Evolutionary conservation across 1,140 invertebrate species (phyloP).

Genomic region (Hycleus phaleratus): DNA sequence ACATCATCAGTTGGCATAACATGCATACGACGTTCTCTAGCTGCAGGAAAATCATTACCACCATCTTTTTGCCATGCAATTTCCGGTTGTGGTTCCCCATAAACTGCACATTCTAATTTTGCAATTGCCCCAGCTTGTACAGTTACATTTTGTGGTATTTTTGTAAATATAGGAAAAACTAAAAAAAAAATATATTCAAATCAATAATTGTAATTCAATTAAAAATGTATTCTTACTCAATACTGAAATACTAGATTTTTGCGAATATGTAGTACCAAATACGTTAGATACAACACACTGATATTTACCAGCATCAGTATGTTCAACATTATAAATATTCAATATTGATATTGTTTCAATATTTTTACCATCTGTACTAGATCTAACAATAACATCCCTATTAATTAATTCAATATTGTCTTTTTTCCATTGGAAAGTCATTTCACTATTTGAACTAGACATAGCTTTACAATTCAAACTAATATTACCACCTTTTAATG

Average conservation of each 20-base stretch:
- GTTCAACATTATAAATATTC: slow-evolving; percentile 61
- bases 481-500: slow-evolving; percentile 77
- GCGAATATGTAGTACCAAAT: slow-evolving; percentile 84
- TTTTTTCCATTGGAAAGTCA: slow-evolving; percentile 81
- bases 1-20: slow-evolving; percentile 86
- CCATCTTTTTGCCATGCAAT: slow-evolving; percentile 92
- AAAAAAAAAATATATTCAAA: slow-evolving; percentile 32
- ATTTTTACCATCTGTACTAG: slow-evolving; percentile 41
- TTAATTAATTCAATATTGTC: slow-evolving; percentile 68
- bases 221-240: slow-evolving; percentile 49
- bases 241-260: slow-evolving; percentile 77
- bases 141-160: slow-evolving; percentile 77
- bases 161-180: slow-evolving; percentile 81
- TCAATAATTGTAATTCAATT: background rate
- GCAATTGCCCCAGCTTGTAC: slow-evolving; percentile 80
- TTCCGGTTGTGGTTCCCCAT: slow-evolving; percentile 79
- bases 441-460: slow-evolving; percentile 49
- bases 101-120: slow-evolving; percentile 82
- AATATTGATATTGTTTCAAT: slow-evolving; percentile 54
- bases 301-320: slow-evolving; percentile 76
- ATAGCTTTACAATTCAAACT: slow-evolving; percentile 74
- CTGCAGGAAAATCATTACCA: slow-evolving; percentile 92
- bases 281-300: slow-evolving; percentile 88
- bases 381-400: slow-evolving; percentile 26
- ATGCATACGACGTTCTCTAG: slow-evolving; percentile 84